Conservation (phyloP, 2,113 vertebrate species). For the Probosciger aterrimus region DNA sequence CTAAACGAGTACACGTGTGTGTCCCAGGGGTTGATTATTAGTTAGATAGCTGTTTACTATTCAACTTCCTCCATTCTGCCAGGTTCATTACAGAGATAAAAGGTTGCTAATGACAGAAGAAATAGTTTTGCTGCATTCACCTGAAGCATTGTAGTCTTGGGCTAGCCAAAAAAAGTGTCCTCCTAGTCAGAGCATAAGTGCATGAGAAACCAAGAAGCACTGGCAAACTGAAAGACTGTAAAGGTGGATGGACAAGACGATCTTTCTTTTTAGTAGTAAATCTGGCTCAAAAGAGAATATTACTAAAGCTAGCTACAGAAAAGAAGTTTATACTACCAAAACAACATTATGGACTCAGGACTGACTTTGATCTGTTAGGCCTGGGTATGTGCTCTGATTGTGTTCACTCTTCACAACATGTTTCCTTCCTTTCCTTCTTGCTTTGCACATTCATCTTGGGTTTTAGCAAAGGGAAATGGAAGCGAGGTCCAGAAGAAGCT, state of each 20-base stretch:
- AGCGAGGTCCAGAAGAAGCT: not conserved
- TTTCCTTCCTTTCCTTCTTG: not conserved
- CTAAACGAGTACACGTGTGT: not conserved
- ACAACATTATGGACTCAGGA: not conserved
- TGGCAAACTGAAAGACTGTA: not conserved
- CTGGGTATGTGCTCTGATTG: fast-evolving
- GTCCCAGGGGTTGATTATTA: not conserved
- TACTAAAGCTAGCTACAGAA: not conserved
- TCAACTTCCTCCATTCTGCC: not conserved
- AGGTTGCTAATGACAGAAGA: not conserved
- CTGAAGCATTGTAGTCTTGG: not conserved
- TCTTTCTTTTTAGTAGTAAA: not conserved
- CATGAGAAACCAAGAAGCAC: not conserved
- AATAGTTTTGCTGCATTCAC: not conserved
- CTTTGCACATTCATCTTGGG: not conserved
- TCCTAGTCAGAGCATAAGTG: not conserved
- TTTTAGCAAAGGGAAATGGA: not conserved
- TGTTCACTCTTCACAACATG: not conserved
- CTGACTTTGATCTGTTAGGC: not conserved
- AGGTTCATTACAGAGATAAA: not conserved
- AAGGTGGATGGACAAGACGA: not conserved
- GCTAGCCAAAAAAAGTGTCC: not conserved
- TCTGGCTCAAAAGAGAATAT: not conserved
- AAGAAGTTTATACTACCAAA: not conserved
- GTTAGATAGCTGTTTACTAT: not conserved